Base-by-base conservation (phyloP, 2,888 invertebrate genomes). In the Eupithecia exiguata region DNA sequence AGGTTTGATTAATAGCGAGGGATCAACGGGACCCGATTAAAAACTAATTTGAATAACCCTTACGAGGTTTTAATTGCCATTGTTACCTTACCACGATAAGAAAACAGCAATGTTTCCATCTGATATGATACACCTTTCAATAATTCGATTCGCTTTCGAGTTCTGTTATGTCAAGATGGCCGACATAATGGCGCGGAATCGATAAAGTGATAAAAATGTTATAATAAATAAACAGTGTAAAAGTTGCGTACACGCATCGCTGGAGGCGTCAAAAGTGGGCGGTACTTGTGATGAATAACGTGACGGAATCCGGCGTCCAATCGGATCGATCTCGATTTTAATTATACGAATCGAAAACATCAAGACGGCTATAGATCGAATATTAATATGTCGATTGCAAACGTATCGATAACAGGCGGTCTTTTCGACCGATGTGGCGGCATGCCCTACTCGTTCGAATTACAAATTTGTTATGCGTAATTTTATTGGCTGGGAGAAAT, bases 201-300 rank as follows among this genome's bases (percentile, higher is more conserved):
- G 84, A 87, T 86, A 84, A 82, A 78, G 80, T 78, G 86, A 89
- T 89, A 88, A 86, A 81, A 84, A 85, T 84, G 84, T 84, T 82
- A 74, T 77, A 84, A 89, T 89, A 90, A 90, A 91, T 91, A 91
- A 90, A 90, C 90, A 90, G 87, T 82, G 76, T 80, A 79, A 82
- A 80, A 80, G 82, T 80, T 92, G 92, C 93, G 92, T 92, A 90
- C 87, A 89, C 91, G 92, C 92, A 91, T 82, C 86, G 92, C 93
- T 92, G 91, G 89, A 92, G 93, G 93, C 93, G 93, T 93, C 91
- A 92, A 93, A 93, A 93, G 92, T 91, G 89, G 93, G 93, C 92
- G 93, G 91, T 84, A 87, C 91, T 87, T 88, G 87, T 90, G 92
- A 92, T 91, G 91, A 89, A 89, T 89, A 90, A 92, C 92, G 92